Conservation (phyloP, 2,888 invertebrate species). For the Microctonus hyperodae region DNA sequence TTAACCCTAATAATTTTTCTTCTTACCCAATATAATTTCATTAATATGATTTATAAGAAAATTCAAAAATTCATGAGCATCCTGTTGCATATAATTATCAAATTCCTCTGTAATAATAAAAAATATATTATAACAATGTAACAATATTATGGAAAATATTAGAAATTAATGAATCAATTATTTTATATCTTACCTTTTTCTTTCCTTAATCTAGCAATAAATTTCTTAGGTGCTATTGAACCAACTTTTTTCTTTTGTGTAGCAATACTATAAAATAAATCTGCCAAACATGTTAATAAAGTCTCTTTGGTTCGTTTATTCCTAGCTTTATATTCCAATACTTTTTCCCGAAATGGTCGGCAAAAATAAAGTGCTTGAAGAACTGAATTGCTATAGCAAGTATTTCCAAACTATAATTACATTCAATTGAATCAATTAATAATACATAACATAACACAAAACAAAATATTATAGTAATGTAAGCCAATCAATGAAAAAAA, state of each 20-base stretch:
- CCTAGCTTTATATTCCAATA: constrained; percentile 96
- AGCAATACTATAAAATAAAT: constrained; percentile 98
- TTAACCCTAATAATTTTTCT: constrained; percentile 9
- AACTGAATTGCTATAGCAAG: constrained; percentile 99
- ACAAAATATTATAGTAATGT: constrained; percentile 3
- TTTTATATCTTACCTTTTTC: constrained; percentile 80
- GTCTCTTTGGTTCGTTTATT: constrained; percentile 97
- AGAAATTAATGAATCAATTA: constrained; percentile 1
- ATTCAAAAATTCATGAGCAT: constrained; percentile 99
- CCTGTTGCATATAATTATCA: constrained; percentile 99
- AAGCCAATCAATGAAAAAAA: background rate
- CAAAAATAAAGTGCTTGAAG: constrained; percentile 99
- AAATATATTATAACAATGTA: background rate
- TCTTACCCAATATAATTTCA: constrained; percentile 92
- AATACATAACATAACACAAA: too few relatives aligned
- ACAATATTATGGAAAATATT: background rate
- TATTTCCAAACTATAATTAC: constrained; percentile 92
- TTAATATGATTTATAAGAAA: constrained; percentile 98
- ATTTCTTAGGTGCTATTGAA: constrained; percentile 99
- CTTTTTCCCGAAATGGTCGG: constrained; percentile 98
- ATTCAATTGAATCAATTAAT: constrained; percentile 26
- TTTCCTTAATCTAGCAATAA: constrained; percentile 96
- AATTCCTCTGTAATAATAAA: constrained; percentile 86
- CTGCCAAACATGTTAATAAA: constrained; percentile 95
- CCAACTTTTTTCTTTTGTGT: constrained; percentile 99